These are phyloP conservation scores for Salvelinus fontinalis DNA, from an alignment of 2,113 vertebrate genomes.

Conservation along the genomic window DNA sequence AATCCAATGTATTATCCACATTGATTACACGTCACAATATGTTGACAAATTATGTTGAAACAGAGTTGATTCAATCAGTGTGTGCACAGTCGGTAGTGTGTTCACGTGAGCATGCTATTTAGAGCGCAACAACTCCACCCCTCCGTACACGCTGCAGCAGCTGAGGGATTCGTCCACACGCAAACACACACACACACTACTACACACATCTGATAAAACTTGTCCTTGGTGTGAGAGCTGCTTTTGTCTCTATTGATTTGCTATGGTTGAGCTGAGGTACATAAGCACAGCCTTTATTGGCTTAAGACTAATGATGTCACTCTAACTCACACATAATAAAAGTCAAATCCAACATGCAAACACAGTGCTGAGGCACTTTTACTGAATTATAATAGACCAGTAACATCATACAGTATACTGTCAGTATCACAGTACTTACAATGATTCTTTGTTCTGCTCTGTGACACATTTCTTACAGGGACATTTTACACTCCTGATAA, in stretches of 20 bases:
- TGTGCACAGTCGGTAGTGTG: background rate
- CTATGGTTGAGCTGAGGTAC: background rate
- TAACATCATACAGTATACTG: background rate
- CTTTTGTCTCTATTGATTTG: constrained; percentile 16
- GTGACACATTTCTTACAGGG: background rate
- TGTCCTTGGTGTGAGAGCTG: background rate
- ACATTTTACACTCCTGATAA: constrained; percentile 37
- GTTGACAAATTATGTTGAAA: too few species aligned
- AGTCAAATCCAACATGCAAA: background rate
- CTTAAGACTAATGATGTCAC: background rate
- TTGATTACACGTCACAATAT: too few species aligned
- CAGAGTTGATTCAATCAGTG: too few species aligned
- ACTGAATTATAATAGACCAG: background rate
- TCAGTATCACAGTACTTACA: background rate
- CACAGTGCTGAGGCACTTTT: background rate
- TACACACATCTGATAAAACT: background rate
- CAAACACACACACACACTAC: constrained; percentile 19
- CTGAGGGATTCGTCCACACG: background rate
- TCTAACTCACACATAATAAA: background rate
- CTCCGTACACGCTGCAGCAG: constrained; percentile 28
- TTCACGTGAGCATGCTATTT: constrained; percentile 40
- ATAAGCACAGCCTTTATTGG: constrained; percentile 1
- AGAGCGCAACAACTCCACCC: constrained; percentile 31
- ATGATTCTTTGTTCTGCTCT: background rate
- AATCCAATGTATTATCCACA: too few species aligned